Evolutionary conservation across 2,888 invertebrate genomes (phyloP).

Genomic region (Meteorus colon): DNA sequence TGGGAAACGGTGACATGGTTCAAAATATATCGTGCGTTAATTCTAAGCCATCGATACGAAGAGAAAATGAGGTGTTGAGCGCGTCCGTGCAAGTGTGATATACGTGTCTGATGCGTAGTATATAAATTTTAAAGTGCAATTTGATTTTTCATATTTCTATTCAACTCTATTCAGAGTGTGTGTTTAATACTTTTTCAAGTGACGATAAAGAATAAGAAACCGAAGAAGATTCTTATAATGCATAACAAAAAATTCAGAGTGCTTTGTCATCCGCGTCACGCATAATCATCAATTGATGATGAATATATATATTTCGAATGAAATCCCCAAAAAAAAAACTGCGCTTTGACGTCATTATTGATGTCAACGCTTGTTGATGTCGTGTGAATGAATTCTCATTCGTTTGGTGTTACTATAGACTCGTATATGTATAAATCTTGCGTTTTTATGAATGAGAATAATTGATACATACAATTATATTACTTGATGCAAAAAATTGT

Average conservation of each 20-base stretch:
- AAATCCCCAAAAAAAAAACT: constrained; percentile 14
- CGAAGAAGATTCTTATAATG: background rate
- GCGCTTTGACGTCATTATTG: constrained; percentile 31
- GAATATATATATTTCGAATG: constrained; percentile 12
- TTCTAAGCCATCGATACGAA: constrained; percentile 51
- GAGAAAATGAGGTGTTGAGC: constrained; percentile 43
- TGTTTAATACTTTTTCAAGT: constrained; percentile 68
- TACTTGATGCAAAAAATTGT: background rate
- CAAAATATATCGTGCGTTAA: constrained; percentile 53
- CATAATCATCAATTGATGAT: constrained; percentile 10
- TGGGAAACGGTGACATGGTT: constrained; percentile 31
- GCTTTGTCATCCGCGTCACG: constrained; percentile 7
- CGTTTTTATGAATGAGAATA: background rate
- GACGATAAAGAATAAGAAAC: constrained; percentile 13
- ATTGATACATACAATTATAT: constrained; percentile 26
- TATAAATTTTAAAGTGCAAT: constrained; percentile 44
- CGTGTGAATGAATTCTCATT: constrained; percentile 41
- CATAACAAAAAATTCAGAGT: constrained; percentile 13
- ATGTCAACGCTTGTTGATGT: constrained; percentile 32
- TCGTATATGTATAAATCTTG: constrained; percentile 19
- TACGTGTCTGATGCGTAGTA: constrained; percentile 34
- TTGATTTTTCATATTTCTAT: constrained; percentile 63
- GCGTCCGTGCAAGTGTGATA: constrained; percentile 41
- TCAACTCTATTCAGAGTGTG: constrained; percentile 54
- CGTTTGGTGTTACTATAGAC: constrained; percentile 27